phyloP scores from a whole-genome alignment of 1,140 invertebrate species.

The Brachionus rubens region DNA sequence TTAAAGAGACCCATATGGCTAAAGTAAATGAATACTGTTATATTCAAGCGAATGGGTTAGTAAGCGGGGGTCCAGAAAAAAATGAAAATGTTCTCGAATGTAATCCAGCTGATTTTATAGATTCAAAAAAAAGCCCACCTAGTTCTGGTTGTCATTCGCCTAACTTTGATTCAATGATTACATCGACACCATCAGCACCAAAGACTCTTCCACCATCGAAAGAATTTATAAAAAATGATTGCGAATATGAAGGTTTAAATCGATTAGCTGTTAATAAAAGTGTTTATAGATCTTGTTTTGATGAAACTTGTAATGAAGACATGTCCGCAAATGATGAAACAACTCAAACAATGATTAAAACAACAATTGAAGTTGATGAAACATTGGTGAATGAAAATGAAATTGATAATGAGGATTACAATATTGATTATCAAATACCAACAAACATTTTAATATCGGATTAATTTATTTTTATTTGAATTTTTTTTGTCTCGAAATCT shows the following conservation, averaged over 20 bases:
- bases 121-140: background rate
- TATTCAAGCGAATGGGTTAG: conserved; percentile 33
- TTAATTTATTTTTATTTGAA: background rate
- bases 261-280: conserved; percentile 1
- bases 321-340: background rate
- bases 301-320: background rate
- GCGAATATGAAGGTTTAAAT: background rate
- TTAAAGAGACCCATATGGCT: background rate
- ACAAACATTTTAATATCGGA: conserved; percentile 1
- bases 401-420: background rate
- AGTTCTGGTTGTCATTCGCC: background rate
- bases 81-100: background rate
- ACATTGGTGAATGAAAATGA: conserved; percentile 1
- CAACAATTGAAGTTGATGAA: conserved; percentile 12
- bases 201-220: conserved; percentile 27
- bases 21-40: conserved; percentile 37
- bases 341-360: conserved; percentile 17
- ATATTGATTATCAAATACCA: conserved; percentile 38
- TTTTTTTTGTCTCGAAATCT: background rate
- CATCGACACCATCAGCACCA: conserved; percentile 3
- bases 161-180: background rate
- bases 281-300: conserved; percentile 39
- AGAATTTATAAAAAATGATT: background rate
- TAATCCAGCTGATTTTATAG: background rate
- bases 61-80: background rate